Evolutionary conservation across 2,113 vertebrate genomes (phyloP).

Genomic region (Acanthisitta chloris): DNA sequence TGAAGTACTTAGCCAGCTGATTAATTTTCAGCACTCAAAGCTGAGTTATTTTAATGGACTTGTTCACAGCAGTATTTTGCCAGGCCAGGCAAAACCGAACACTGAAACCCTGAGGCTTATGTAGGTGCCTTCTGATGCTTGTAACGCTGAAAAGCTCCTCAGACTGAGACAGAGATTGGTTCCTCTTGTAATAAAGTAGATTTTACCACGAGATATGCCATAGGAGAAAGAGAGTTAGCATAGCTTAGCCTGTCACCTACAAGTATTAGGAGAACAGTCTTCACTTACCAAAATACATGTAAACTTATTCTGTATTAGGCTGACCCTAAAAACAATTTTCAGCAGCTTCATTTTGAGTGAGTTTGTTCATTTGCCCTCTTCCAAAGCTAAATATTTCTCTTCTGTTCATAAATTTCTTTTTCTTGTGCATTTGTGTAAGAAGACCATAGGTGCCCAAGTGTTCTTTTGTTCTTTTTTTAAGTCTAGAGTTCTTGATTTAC

Average conservation of each 20-base stretch:
- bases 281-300: background rate
- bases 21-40: background rate
- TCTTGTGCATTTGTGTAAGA: background rate
- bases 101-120: background rate
- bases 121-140: background rate
- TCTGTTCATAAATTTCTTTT: background rate
- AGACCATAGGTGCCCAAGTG: background rate
- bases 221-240: background rate
- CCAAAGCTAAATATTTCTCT: background rate
- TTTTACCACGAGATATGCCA: background rate
- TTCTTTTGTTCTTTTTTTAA: background rate
- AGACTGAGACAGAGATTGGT: background rate
- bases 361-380: background rate
- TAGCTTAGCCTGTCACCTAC: background rate
- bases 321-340: background rate
- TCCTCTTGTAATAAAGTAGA: background rate
- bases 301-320: background rate
- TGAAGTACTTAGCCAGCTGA: background rate
- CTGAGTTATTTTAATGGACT: background rate
- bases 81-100: background rate
- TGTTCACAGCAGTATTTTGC: background rate
- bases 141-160: background rate
- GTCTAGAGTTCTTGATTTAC: background rate
- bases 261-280: background rate
- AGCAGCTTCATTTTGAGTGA: background rate